Base-by-base conservation (phyloP, 2,797 vertebrate genomes). In the Perodicticus potto region DNA sequence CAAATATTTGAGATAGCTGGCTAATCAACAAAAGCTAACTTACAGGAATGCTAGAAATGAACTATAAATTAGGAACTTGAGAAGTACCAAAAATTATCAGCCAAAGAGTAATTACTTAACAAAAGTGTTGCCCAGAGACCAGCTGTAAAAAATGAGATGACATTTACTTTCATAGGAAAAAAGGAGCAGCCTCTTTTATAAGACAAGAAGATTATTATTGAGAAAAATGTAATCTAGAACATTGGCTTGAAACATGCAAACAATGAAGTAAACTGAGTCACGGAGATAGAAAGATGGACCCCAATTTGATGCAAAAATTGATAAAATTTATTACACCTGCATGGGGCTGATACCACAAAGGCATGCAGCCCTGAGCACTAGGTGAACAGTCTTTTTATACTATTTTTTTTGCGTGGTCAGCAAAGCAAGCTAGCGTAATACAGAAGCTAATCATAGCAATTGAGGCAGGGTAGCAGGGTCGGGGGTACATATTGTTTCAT, bases 221-320 rank as follows among this genome's bases (percentile, higher is more conserved):
- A 29, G 34, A 85, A 88, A 95, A 77, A 96, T 53, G 72, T 3
- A 78, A 57, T 55, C 7, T 22, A 91, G n/a, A 81, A 76, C 25
- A 32, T 19, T 43, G 40, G 17, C 29, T 59, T 93, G 32, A 86
- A 17, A 76, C 27, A 80, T 76, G 13, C 10, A 63, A 85, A 70
- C 1, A n/a, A n/a, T n/a, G n/a, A n/a, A n/a, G n/a, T n/a, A n/a
- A n/a, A n/a, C n/a, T n/a, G n/a, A n/a, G n/a, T n/a, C n/a, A n/a
- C n/a, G n/a, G n/a, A n/a, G n/a, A n/a, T n/a, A n/a, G n/a, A n/a
- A n/a, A n/a, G n/a, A n/a, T n/a, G n/a, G n/a, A n/a, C n/a, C n/a
- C n/a, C n/a, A n/a, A n/a, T n/a, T n/a, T n/a, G n/a, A n/a, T n/a
- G n/a, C n/a, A n/a, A n/a, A n/a, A n/a, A n/a, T n/a, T n/a, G n/a